Evolutionary conservation across 2,888 invertebrate species (phyloP), one percentile per base, ranked within the genome.

Genomic region (Tetragonisca angustula): DNA sequence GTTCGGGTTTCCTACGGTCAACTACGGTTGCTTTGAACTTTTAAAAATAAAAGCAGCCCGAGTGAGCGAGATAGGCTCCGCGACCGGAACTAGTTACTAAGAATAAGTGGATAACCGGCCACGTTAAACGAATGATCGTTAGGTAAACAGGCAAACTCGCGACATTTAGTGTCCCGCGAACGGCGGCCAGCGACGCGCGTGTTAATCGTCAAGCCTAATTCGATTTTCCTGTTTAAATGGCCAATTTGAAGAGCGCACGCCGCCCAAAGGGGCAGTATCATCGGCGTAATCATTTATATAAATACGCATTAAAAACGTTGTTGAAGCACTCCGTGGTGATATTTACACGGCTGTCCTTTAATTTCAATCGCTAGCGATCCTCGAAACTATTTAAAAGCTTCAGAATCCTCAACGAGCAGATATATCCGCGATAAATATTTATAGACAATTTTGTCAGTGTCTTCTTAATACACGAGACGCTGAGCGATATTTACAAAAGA

Each of bases 371-470:
- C 24, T 13, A 71, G 50, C 32, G 24, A 27, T 73, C 56, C 56
- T 36, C 64, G 49, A 11, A 32, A 49, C n/a, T 24, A 24, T 62
- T 68, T 32, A 27, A 54, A 62, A 59, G 19, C 19, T 64, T 67
- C 67, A 17, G 24, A 21, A 24, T 49, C 17, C 73, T n/a, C 27
- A 3, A 9, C 32, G 21, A 49, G 32, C 54, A n/a, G 64, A 54
- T 21, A 43, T 82, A 70, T 81, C 84, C 74, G 76, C 54, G 21
- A 75, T 70, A 84, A 84, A 85, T 79, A 84, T 84, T 85, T 84
- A 64, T 73, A 52, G 73, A 73, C 62, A 70, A 64, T 68, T 76
- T 13, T 21, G 56, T 62, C 59, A 61, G 74, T 62, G 50, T 27
- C 62, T 59, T 19, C 61, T 62, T 49, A n/a, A 11, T 21, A 36